phyloP scores from a whole-genome alignment of 53 echinoderm and acorn worm genomes.

The Holothuria leucospilota region DNA sequence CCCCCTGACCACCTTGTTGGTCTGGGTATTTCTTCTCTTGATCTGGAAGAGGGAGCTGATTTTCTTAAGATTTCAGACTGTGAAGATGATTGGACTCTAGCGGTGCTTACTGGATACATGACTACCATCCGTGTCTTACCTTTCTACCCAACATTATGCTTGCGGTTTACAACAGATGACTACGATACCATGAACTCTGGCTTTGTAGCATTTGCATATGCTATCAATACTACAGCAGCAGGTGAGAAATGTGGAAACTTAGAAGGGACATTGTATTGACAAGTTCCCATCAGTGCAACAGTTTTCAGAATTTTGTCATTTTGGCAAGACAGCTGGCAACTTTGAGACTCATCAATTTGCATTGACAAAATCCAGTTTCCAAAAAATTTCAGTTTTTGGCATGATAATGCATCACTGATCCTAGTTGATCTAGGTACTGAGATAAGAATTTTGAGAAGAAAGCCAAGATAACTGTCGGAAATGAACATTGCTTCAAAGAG shows the following conservation, averaged over 20 bases:
- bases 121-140: slow-evolving; percentile 4
- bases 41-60: neutral
- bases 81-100: neutral
- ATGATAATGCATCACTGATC: too few relatives aligned
- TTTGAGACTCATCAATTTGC: too few relatives aligned
- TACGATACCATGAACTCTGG: neutral
- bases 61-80: neutral
- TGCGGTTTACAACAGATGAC: neutral
- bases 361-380: too few relatives aligned
- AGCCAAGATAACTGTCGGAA: too few relatives aligned
- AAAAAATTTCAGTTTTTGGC: too few relatives aligned
- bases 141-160: neutral
- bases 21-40: neutral
- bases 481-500: too few relatives aligned
- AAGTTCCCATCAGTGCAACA: too few relatives aligned
- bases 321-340: too few relatives aligned
- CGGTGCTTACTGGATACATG: neutral
- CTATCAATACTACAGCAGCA: slow-evolving; percentile 17
- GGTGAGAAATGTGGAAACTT: neutral
- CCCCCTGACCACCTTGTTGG: neutral
- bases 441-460: too few relatives aligned
- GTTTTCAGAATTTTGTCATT: too few relatives aligned
- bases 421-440: too few relatives aligned
- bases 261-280: too few relatives aligned
- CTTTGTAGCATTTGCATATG: neutral